Base-by-base conservation (phyloP, 2,888 invertebrate species). In the Drosophila mercatorum region DNA sequence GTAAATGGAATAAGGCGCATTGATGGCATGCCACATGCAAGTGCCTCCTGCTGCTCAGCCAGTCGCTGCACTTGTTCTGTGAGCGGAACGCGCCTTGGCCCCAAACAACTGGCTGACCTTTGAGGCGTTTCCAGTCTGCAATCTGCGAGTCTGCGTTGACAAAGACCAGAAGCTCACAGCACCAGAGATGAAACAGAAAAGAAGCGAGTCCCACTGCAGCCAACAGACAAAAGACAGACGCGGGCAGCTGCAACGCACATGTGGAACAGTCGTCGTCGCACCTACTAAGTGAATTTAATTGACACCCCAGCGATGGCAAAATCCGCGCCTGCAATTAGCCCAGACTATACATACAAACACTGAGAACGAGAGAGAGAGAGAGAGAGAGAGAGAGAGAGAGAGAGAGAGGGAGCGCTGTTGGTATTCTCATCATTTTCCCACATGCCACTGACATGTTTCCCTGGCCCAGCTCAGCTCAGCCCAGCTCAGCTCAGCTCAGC, bases 281-380 rank as follows among this genome's bases (percentile, higher is more conserved):
- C 80, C 83, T 82, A 69, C 73, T 83, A 76, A 87, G 74, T 88
- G 85, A 75, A 84, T 88, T 88, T 84, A 89, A 89, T 89, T 89
- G 84, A 88, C 84, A 89, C 85, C 88, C 75, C 79, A 68, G 68
- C 71, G 77, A 68, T 71, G 73, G 67, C 73, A 76, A 83, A 87
- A 88, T 84, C 85, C 85, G 88, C 89, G 84, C 68, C 89, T 70
- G 89, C 88, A 84, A 84, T 84, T 89, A 84, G 83, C 73, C 66
- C 60, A 67, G 64, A 36, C 69, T 44, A 7, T 34, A 22, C 0
- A 17, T 22, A 62, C 43, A 26, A 22, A 22, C 22, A 22, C 22
- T 22, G n/a, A 34, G 51, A 22, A 38, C 43, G 34, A 34, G 3
- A 34, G 51, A 38, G 17, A 7, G 26, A 11, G 63, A 28, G 11